phyloP scores from a whole-genome alignment of 2,797 vertebrate species.

The Neopelma chrysocephalum region DNA sequence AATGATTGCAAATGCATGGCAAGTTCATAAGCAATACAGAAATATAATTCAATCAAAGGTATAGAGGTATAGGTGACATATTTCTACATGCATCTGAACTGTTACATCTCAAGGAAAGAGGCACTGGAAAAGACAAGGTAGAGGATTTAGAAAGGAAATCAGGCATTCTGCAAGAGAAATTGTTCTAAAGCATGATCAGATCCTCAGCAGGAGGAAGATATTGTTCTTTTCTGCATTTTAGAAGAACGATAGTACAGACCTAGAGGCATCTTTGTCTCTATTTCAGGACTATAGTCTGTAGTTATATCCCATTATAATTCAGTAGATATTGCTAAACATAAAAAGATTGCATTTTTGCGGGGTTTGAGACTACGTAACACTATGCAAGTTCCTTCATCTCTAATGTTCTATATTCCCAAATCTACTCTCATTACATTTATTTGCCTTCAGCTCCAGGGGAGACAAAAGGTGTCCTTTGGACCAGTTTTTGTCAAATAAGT shows the following conservation, averaged over 20 bases:
- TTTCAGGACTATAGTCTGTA: background rate
- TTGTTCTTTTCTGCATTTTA: slow-evolving; percentile 10
- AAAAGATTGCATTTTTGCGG: background rate
- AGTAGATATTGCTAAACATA: background rate
- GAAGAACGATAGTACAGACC: background rate
- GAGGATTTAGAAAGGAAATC: background rate
- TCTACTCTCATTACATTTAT: background rate
- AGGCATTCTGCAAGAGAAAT: background rate
- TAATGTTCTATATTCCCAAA: background rate
- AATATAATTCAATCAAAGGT: slow-evolving; percentile 64
- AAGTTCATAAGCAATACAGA: slow-evolving; percentile 63
- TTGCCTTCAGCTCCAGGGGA: background rate
- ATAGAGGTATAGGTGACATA: slow-evolving; percentile 43
- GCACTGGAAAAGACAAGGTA: slow-evolving; percentile 13
- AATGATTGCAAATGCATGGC: slow-evolving; percentile 70
- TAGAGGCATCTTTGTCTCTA: background rate
- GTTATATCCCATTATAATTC: background rate
- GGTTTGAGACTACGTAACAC: background rate
- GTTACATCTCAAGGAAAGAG: slow-evolving; percentile 30
- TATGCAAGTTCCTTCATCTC: background rate
- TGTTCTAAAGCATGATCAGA: slow-evolving; percentile 25
- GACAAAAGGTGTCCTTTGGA: background rate
- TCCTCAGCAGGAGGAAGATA: background rate
- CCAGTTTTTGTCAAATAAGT: background rate
- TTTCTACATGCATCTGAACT: slow-evolving; percentile 47